Evolutionary conservation across 2,797 vertebrate genomes (phyloP).

Genomic region (Intellagama lesueurii): DNA sequence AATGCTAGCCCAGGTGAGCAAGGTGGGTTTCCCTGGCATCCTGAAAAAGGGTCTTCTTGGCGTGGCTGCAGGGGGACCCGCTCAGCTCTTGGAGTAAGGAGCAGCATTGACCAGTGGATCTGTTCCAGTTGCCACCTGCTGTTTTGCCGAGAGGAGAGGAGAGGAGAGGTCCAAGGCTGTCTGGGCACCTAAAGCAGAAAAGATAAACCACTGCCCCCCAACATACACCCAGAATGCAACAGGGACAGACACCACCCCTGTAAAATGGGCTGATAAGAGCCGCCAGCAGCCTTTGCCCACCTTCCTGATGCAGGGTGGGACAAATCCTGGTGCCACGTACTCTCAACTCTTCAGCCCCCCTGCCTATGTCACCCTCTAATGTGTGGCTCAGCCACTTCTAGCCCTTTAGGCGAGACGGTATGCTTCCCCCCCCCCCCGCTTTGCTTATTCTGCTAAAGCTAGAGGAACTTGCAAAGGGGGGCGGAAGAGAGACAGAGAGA

Average conservation of each 20-base stretch:
- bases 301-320: too few relatives aligned
- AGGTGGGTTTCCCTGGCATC: neutral
- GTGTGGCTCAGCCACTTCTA: neutral
- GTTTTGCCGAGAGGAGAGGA: neutral
- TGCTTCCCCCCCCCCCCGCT: conserved; percentile 33
- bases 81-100: neutral
- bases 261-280: too few relatives aligned
- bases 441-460: conserved; percentile 54
- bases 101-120: too few relatives aligned
- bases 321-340: too few relatives aligned
- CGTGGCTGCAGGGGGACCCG: neutral
- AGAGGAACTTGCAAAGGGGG: conserved; percentile 51
- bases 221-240: neutral
- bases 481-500: neutral
- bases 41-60: neutral
- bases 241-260: too few relatives aligned
- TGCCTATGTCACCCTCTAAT: too few relatives aligned
- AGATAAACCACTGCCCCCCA: neutral
- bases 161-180: neutral
- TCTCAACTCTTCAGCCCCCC: neutral
- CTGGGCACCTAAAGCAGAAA: neutral
- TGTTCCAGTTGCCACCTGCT: neutral
- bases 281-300: too few relatives aligned
- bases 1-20: neutral
- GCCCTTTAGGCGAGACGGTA: neutral